A percentile compares a stretch with the other conserved stretches of the same genome.
Evolutionary conservation across 1,140 invertebrate species (phyloP).

Genomic region (Archegozetes longisetosus): DNA sequence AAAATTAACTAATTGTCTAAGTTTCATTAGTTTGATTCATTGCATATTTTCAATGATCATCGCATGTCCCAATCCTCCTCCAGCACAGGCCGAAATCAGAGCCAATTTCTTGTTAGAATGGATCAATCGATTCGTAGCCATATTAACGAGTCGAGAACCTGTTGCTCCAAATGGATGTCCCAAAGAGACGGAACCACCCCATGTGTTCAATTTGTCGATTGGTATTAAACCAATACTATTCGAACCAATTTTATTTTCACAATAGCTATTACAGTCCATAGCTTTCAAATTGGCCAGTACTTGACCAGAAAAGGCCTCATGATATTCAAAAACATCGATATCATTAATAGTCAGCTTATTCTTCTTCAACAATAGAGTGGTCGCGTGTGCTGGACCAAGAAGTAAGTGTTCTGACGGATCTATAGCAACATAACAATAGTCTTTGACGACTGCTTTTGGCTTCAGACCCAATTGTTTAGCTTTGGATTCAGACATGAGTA

Average conservation of each 20-base stretch:
- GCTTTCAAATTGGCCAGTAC: slow-evolving; percentile 94
- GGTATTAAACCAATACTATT: slow-evolving; percentile 58
- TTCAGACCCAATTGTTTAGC: slow-evolving; percentile 38
- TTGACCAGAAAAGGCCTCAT: slow-evolving; percentile 98
- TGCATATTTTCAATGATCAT: slow-evolving; percentile 73
- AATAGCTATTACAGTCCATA: slow-evolving; percentile 91
- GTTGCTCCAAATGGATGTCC: slow-evolving; percentile 99
- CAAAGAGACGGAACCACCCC: slow-evolving; percentile 94
- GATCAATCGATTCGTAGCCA: slow-evolving; percentile 75
- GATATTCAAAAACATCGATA: slow-evolving; percentile 93
- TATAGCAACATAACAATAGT: slow-evolving; percentile 81
- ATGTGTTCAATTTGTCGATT: slow-evolving; percentile 81
- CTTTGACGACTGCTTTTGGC: slow-evolving; percentile 38
- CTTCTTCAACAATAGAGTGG: slow-evolving; percentile 70
- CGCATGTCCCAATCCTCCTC: slow-evolving; percentile 80
- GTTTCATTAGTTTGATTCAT: too few relatives aligned
- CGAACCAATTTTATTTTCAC: slow-evolving; percentile 68
- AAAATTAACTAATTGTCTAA: too few relatives aligned
- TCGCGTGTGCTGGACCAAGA: slow-evolving; percentile 61
- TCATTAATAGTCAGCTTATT: slow-evolving; percentile 69
- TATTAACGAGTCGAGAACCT: slow-evolving; percentile 56
- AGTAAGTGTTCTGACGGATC: slow-evolving; percentile 66
- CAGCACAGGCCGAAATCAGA: slow-evolving; percentile 88
- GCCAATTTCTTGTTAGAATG: slow-evolving; percentile 83
- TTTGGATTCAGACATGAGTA: slow-evolving; percentile 67